Evolutionary conservation across 2,797 vertebrate species (phyloP), one percentile per base, ranked within the genome.

Genomic region (Chrosomus eos): DNA sequence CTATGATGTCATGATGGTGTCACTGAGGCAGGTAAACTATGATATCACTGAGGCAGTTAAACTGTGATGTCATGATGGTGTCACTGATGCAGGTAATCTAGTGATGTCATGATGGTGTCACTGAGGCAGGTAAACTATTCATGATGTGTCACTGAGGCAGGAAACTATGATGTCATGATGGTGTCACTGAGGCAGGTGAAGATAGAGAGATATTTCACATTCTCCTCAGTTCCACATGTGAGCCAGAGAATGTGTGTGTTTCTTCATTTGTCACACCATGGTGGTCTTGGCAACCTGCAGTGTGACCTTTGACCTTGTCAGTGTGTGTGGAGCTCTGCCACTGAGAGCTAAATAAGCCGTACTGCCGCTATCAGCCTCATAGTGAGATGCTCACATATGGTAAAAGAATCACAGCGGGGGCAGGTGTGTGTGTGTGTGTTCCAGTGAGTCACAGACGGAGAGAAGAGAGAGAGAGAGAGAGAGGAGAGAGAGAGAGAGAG

Each of bases 201-300:
- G 58, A 64, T 10, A 23, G 26, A 62, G 26, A 64, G 76, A 78
- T 16, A 26, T 58, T 77, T 48, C 62, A 45, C 55, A 60, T 60
- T 62, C 23, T 28, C 9, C 10, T 58, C n/a, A 31, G 5, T 45
- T 72, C 10, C 33, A 60, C 66, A 43, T 85, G n/a, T 89, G 38
- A 36, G 73, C 40, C 76, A 45, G 84, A 73, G 85, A 85, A 70
- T 55, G 78, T 70, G 81, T 80, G 88, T 87, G 84, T 76, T 82
- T 77, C 66, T 76, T 78, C 82, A 71, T 71, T 76, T 82, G 77
- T 75, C 76, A 81, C 92, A 87, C 89, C 90, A 90, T 92, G 93
- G 94, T 95, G 94, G 94, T 94, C 94, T 90, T 90, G 90, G 90
- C 88, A 89, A 88, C 91, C 90, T 88, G 90, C 89, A 89, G 93